Evolutionary conservation across 2,113 vertebrate species (phyloP).

Genomic region (Myocastor coypus): DNA sequence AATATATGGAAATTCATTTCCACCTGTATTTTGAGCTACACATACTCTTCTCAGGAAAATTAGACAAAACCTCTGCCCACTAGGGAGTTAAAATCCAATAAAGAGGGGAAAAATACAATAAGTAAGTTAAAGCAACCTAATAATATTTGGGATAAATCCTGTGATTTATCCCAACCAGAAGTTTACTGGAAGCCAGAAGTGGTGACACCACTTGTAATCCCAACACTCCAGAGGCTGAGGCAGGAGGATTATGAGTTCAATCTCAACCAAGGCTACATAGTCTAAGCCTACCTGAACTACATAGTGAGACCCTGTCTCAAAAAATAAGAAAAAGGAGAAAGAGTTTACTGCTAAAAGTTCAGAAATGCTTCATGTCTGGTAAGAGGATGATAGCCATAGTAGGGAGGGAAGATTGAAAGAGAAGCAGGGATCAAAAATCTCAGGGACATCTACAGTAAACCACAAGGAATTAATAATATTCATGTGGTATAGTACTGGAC

Average conservation of each 20-base stretch:
- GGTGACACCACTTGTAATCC: not conserved
- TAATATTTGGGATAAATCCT: not conserved
- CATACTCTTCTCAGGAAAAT: not conserved
- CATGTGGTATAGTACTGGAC: not conserved
- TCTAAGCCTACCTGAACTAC: not conserved
- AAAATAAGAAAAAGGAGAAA: not conserved
- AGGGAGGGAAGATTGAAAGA: not conserved
- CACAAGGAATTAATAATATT: not conserved
- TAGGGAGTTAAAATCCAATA: not conserved
- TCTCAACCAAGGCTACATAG: not conserved
- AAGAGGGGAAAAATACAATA: not conserved
- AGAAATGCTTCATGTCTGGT: not conserved
- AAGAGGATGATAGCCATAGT: not conserved
- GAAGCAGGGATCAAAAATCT: not conserved
- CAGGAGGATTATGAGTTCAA: not conserved
- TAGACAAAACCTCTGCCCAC: not conserved
- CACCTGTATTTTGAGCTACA: not conserved
- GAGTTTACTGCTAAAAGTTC: not conserved
- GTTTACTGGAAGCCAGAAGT: not conserved
- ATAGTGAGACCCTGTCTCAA: not conserved
- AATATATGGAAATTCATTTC: not conserved
- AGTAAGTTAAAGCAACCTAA: not conserved
- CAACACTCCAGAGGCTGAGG: not conserved
- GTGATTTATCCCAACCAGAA: not conserved
- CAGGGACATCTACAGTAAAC: not conserved